phyloP scores from a whole-genome alignment of 2,113 vertebrate genomes.

The Phyllostomus discolor region DNA sequence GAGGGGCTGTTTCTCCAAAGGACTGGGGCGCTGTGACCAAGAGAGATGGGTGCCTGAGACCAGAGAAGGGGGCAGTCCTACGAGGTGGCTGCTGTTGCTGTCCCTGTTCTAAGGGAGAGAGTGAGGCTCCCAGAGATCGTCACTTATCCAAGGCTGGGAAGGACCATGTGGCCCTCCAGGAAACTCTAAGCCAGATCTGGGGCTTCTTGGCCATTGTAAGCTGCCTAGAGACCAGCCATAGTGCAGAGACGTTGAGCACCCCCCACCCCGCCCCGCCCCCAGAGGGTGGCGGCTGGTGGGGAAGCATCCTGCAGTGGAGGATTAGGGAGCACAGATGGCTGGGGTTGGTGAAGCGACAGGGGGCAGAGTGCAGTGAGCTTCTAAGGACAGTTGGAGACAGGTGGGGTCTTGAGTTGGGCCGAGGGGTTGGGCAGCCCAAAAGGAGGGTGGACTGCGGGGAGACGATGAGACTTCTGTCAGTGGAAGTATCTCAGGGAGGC shows the following conservation, averaged over 20 bases:
- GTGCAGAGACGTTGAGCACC: not conserved
- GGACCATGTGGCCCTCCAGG: not conserved
- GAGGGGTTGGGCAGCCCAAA: not conserved
- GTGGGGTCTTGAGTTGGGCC: not conserved
- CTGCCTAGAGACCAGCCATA: not conserved
- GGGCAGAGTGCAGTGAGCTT: not conserved
- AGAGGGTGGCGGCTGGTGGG: accelerated
- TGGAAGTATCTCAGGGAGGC: not conserved
- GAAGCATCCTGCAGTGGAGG: not conserved
- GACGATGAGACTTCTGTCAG: not conserved
- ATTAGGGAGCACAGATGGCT: not conserved
- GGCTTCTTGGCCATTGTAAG: not conserved
- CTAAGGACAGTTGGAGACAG: not conserved
- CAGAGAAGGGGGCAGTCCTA: not conserved
- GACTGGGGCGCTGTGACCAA: not conserved
- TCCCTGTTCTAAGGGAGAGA: not conserved
- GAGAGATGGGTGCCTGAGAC: not conserved
- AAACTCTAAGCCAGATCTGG: not conserved
- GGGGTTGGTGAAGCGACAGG: not conserved
- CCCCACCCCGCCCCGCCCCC: not conserved
- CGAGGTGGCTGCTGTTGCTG: not conserved
- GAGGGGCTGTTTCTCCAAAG: not conserved
- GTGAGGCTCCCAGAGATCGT: not conserved
- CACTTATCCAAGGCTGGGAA: not conserved
- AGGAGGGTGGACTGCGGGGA: not conserved